Evolutionary conservation across 2,888 invertebrate genomes (phyloP).

Genomic region (Cyclophora albipunctata): DNA sequence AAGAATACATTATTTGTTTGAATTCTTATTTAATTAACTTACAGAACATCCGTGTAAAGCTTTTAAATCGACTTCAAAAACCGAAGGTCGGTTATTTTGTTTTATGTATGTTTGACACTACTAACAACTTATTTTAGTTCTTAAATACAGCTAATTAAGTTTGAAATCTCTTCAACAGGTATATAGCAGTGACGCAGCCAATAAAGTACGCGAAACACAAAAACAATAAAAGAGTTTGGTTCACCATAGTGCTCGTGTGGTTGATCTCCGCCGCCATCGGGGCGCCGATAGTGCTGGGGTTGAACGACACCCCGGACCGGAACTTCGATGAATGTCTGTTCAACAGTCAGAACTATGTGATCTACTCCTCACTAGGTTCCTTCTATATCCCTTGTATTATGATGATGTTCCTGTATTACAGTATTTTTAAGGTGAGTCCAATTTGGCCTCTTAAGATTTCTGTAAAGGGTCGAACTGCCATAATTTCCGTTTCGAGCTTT

Average conservation of each 20-base stretch:
- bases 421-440: constrained; percentile 92
- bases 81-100: no score
- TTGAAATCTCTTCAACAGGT: constrained; percentile 77
- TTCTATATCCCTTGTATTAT: constrained; percentile 99
- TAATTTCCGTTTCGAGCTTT: no score
- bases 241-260: constrained; percentile 97
- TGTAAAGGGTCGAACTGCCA: no score
- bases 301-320: constrained; percentile 93
- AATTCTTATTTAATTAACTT: no score
- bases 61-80: no score
- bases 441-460: background rate
- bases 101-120: no score
- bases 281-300: constrained; percentile 95
- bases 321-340: constrained; percentile 92
- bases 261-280: constrained; percentile 93
- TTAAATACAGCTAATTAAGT: no score
- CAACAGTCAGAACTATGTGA: constrained; percentile 98
- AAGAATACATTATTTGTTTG: no score
- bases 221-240: constrained; percentile 94
- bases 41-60: no score
- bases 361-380: constrained; percentile 97
- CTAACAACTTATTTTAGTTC: no score
- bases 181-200: constrained; percentile 98
- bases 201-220: constrained; percentile 99
- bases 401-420: constrained; percentile 98